These are phyloP conservation scores for Thymelicus lineola DNA, from an alignment of 2,888 invertebrate genomes.

Conservation along the genomic window DNA sequence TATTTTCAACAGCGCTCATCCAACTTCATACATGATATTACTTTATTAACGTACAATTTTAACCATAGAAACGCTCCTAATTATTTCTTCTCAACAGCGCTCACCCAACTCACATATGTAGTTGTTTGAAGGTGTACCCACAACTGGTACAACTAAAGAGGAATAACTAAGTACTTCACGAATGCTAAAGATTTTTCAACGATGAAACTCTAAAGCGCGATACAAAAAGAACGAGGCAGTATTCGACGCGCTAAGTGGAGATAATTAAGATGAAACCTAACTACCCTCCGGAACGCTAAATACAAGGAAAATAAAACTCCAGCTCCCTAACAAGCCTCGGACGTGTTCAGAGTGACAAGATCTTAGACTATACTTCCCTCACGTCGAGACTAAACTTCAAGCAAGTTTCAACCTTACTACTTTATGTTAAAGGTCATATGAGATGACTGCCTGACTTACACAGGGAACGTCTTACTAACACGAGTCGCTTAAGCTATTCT, in stretches of 20 bases:
- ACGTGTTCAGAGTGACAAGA: constrained; percentile 30
- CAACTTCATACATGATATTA: too few relatives aligned
- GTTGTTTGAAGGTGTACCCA: too few relatives aligned
- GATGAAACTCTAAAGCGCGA: background rate
- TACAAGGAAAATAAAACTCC: constrained; percentile 37
- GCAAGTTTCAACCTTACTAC: constrained; percentile 11
- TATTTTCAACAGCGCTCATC: too few relatives aligned
- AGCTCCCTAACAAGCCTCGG: constrained; percentile 27
- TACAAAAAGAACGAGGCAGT: constrained; percentile 20
- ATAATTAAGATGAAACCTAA: constrained; percentile 37
- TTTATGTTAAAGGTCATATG: constrained; percentile 1
- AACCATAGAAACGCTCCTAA: too few relatives aligned
- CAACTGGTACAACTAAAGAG: too few relatives aligned
- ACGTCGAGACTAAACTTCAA: background rate
- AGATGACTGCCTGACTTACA: background rate
- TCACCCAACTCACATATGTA: too few relatives aligned
- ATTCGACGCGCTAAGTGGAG: constrained; percentile 30
- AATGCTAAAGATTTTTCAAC: background rate
- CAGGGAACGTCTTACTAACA: background rate
- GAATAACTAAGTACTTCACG: too few relatives aligned
- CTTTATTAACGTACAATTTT: too few relatives aligned
- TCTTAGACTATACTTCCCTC: background rate
- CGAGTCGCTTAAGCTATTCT: constrained; percentile 8
- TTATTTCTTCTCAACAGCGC: too few relatives aligned
- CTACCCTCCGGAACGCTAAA: constrained; percentile 35